Percentiles rank a stretch among this genome's conserved stretches.
Conservation (phyloP, 1,140 invertebrate species). For the Drosophila serrata region DNA sequence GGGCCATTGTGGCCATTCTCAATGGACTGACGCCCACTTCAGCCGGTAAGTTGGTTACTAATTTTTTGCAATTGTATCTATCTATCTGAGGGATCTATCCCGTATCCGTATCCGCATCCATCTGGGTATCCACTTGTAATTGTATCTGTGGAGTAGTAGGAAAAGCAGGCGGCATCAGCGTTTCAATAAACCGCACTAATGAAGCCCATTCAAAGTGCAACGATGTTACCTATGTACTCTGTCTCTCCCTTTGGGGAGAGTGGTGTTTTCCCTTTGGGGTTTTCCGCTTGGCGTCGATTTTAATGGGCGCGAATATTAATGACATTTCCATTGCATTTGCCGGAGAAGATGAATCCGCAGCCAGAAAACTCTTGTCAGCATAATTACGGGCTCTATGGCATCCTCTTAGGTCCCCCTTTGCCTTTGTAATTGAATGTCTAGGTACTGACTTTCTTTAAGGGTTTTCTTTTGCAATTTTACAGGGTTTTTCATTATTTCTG, state of each 20-base stretch:
- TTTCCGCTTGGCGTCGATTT: slow-evolving; percentile 79
- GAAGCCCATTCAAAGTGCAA: slow-evolving; percentile 80
- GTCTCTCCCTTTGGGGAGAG: neutral
- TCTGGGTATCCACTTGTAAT: slow-evolving; percentile 41
- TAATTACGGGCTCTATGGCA: slow-evolving; percentile 60
- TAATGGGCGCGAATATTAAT: slow-evolving; percentile 83
- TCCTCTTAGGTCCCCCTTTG: neutral
- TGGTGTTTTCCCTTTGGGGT: slow-evolving; percentile 40
- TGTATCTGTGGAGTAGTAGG: slow-evolving; percentile 52
- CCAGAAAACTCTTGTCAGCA: slow-evolving; percentile 71
- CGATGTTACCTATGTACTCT: slow-evolving; percentile 46
- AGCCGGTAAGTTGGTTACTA: slow-evolving; percentile 62
- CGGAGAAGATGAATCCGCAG: slow-evolving; percentile 21
- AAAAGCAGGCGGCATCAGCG: slow-evolving; percentile 20
- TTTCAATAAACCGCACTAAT: slow-evolving; percentile 82
- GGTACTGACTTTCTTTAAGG: neutral
- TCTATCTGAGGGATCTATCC: slow-evolving; percentile 19
- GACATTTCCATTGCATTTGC: slow-evolving; percentile 79
- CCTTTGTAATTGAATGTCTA: slow-evolving; percentile 28
- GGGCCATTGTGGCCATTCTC: slow-evolving; percentile 31
- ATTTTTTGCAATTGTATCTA: slow-evolving; percentile 68
- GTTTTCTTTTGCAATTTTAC: slow-evolving; percentile 10
- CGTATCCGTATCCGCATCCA: slow-evolving; percentile 17
- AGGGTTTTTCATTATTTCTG: neutral
- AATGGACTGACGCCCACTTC: slow-evolving; percentile 48